These are phyloP conservation scores for Euplexia lucipara DNA, from an alignment of 2,888 invertebrate species.

Conservation along the genomic window DNA sequence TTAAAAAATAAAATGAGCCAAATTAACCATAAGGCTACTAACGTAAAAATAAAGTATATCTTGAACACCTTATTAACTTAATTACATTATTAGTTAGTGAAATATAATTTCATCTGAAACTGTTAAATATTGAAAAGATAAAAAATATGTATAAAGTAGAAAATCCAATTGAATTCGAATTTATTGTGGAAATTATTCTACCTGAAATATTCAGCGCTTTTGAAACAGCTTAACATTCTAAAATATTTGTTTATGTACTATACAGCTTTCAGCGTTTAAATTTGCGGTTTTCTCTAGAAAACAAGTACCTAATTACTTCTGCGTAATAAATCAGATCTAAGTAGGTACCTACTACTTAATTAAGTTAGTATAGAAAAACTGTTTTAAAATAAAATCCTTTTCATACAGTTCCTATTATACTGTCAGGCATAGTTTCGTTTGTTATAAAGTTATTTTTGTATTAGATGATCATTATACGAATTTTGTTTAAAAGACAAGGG, in stretches of 20 bases:
- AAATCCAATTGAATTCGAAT: too few species aligned
- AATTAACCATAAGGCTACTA: not conserved
- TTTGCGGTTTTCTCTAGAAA: not conserved
- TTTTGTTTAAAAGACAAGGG: constrained; percentile 1
- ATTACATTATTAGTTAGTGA: too few species aligned
- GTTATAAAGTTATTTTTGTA: too few species aligned
- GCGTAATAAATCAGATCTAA: not conserved
- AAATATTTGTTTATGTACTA: too few species aligned
- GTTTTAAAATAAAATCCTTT: not conserved
- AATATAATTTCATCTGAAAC: too few species aligned
- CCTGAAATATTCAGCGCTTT: constrained; percentile 4
- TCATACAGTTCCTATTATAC: not conserved
- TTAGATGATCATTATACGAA: not conserved
- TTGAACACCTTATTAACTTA: too few species aligned
- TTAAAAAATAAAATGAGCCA: not conserved
- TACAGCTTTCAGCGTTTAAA: too few species aligned
- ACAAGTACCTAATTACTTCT: constrained; percentile 2
- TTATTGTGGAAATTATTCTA: not conserved
- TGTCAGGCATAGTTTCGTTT: not conserved
- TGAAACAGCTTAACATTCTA: not conserved
- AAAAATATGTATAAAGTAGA: too few species aligned
- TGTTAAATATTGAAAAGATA: not conserved
- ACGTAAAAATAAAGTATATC: too few species aligned
- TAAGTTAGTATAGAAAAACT: not conserved
- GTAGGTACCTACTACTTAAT: too few species aligned